A percentile compares a stretch with the other conserved stretches of the same genome.
phyloP scores from a whole-genome alignment of 2,888 invertebrate genomes.

The Zonitis immaculata region DNA sequence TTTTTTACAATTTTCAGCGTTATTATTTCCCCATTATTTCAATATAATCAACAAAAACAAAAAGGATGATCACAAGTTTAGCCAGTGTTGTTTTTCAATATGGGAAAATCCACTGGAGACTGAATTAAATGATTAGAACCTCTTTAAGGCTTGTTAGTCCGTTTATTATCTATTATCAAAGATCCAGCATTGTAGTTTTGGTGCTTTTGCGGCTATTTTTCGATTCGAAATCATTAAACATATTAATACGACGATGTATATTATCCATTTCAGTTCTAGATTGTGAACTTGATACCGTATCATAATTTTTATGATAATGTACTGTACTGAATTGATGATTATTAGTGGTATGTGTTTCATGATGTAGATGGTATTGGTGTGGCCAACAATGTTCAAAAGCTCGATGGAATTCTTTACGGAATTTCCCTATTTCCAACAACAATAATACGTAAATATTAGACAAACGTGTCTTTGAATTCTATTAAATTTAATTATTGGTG shows the following conservation, averaged over 20 bases:
- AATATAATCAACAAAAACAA: background rate
- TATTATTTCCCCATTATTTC: conserved; percentile 1
- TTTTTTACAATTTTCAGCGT: conserved; percentile 6
- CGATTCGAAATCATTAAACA: conserved; percentile 22
- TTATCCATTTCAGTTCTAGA: conserved; percentile 31
- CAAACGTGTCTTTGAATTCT: background rate
- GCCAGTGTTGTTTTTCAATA: background rate
- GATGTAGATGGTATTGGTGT: no score
- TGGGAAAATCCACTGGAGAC: conserved; percentile 1
- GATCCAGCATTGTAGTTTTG: conserved; percentile 33
- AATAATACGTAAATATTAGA: background rate
- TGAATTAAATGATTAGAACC: background rate
- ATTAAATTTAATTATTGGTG: background rate
- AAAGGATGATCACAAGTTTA: background rate
- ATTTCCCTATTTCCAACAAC: conserved; percentile 55
- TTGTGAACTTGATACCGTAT: conserved; percentile 27
- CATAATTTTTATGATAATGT: conserved; percentile 15
- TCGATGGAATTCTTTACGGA: conserved; percentile 65
- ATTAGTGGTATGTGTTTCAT: background rate
- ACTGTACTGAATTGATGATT: conserved; percentile 19
- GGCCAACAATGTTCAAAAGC: conserved; percentile 60
- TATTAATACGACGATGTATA: conserved; percentile 26
- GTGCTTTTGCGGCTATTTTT: conserved; percentile 32
- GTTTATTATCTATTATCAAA: no score
- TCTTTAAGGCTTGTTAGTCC: no score